Conservation (phyloP, 1,140 invertebrate genomes). For the Hypsibius dujardini region DNA sequence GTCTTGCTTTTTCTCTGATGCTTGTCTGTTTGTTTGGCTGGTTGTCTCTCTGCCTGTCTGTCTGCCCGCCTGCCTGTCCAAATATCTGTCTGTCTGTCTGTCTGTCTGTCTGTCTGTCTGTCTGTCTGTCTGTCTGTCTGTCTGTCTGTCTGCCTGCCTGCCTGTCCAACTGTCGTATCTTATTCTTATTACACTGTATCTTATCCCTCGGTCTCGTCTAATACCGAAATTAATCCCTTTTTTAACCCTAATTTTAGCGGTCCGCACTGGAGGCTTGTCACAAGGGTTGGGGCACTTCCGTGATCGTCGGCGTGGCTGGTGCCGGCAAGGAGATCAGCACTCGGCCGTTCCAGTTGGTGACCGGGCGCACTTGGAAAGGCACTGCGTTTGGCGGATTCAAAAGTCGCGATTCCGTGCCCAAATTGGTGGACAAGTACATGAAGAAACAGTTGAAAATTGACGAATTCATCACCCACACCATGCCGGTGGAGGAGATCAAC, state of each 20-base stretch:
- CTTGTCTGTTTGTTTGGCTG: conserved; percentile 21
- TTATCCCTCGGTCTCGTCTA: too few relatives aligned
- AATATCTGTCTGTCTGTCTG: too few relatives aligned
- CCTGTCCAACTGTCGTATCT: too few relatives aligned
- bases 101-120: too few relatives aligned
- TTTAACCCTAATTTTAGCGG: conserved; percentile 35
- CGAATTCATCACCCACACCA: conserved; percentile 75
- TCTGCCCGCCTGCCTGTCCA: too few relatives aligned
- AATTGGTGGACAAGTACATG: conserved; percentile 76
- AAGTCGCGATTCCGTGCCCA: conserved; percentile 76
- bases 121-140: too few relatives aligned
- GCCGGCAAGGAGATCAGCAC: conserved; percentile 48
- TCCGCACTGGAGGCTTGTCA: conserved; percentile 86
- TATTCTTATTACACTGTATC: too few relatives aligned
- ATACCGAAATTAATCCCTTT: too few relatives aligned
- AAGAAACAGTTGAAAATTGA: conserved; percentile 68
- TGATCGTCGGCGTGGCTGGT: conserved; percentile 71
- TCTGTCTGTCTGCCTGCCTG: too few relatives aligned
- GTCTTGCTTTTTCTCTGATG: conserved; percentile 28
- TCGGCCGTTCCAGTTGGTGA: conserved; percentile 84
- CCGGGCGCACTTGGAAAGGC: conserved; percentile 73
- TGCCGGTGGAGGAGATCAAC: conserved; percentile 68
- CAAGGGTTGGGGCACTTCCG: conserved; percentile 93
- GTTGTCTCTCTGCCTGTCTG: too few relatives aligned
- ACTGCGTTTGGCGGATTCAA: conserved; percentile 79